Base-by-base conservation (phyloP, 1,140 invertebrate species). In the Bombus ignitus region DNA sequence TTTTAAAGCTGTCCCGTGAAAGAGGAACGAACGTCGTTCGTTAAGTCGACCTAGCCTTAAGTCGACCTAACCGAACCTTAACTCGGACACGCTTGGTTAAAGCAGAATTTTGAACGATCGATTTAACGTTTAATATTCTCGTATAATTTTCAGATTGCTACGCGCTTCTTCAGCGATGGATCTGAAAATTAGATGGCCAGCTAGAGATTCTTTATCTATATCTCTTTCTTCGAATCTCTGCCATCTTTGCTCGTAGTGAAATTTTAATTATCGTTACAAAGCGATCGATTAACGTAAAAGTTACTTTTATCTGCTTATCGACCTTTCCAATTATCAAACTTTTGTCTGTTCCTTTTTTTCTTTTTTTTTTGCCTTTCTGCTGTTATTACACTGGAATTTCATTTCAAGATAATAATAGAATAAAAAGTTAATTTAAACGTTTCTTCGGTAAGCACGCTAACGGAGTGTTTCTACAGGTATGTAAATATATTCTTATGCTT, bases 401-500 rank as follows among this genome's bases (percentile, higher is more conserved):
- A 15, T 73, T 59, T 37, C 15, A 65, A 66, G 1, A 15, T 53
- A 8, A n/a, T 44, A 28, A 74, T 22, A 42, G 37, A 47, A 47
- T 74, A 59, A 47, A n/a, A 39, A 42, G 6, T 25, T n/a, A 37
- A 47, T 82, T 75, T 47, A 47, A 65, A 82, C 65, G 15, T 47
- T 82, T 37, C 32, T 59, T 12, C 15, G 25, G 37, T 28, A 74
- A 75, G 25, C 44, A 42, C 39, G 57, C 22, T 47, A 82, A 82
- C 65, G 25, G 57, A 74, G 47, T 72, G 71, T 65, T 74, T 65
- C 42, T 32, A 35, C 65, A 65, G 25, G 39, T 65, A 37, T 75
- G 71, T 73, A 82, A 82, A 82, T 65, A 75, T 47, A 39, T 65
- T 74, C 80, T 44, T 42, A 13, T 25, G 25, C 32, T 72, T 62